Base-by-base conservation (phyloP, 1,140 invertebrate species). In the Heliconius hermathena region DNA sequence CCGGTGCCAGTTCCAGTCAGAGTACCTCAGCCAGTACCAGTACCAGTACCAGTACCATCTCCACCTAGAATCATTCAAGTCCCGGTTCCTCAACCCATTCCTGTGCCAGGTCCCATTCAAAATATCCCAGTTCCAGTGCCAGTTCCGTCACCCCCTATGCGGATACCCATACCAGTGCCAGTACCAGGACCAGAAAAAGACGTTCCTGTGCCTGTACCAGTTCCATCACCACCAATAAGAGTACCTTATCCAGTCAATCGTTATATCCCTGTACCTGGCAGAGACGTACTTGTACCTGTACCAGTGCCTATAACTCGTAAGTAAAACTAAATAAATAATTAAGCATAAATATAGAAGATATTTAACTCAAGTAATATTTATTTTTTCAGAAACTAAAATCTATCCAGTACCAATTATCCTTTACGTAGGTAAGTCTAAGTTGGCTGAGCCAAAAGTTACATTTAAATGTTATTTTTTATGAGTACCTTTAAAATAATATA, bases 81-180 rank as follows among this genome's bases (percentile, higher is more conserved):
- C n/a, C 89, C 88, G 8, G 85, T 90, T 26, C 85, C 83, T 3
- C 83, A 85, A 76, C 83, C 87, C 1, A 49, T 87, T 16, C 87
- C 88, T 20, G 82, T 85, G 9, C 86, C 85, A 71, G 85, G 85
- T 20, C 86, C 85, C 8, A 80, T 74, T 26, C 84, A 81, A 49
- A 77, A 89, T n/a, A 76, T 85, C 9, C 83, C 87, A 2, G 82
- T 91, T 2, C 90, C 91, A 9, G 80, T 91, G 0, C 90, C 89
- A 8, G 84, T 91, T 13, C 87, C 91, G 18, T 88, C 89, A 20
- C 86, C 87, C 11, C 87, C 88, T 13, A 72, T 89, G n/a, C 82
- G 70, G 11, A 76, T 91, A 3, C 89, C 89, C 9, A 78, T 82
- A 60, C 85, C 87, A 36, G 84, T 83, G 66, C 85, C 87, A 54